Evolutionary conservation across 2,797 vertebrate genomes (phyloP).

Genomic region (Echiichthys vipera): DNA sequence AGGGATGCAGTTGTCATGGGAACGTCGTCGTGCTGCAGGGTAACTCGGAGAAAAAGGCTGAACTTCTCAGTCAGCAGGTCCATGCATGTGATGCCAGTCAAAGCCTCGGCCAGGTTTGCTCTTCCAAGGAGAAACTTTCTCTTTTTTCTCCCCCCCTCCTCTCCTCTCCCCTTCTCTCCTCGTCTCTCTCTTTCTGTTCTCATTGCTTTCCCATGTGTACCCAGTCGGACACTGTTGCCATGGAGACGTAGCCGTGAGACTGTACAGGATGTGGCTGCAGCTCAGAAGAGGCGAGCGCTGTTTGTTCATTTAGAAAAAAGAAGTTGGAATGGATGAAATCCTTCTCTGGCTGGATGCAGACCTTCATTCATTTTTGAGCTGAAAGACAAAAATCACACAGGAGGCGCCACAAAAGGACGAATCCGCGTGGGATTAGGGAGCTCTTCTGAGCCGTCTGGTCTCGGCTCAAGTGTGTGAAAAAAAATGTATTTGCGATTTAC

Average conservation of each 20-base stretch:
- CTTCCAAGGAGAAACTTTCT: constrained; percentile 46
- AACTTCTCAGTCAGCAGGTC: constrained; percentile 47
- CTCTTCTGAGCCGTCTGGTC: constrained; percentile 35
- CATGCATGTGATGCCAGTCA: constrained; percentile 31
- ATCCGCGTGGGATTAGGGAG: constrained; percentile 38
- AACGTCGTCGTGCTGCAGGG: constrained; percentile 35
- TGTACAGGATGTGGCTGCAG: constrained; percentile 58
- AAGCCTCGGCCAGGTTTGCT: constrained; percentile 39
- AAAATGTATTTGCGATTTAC: constrained; percentile 30
- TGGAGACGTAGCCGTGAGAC: constrained; percentile 65
- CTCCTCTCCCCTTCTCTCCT: no score
- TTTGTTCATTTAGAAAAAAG: constrained; percentile 65
- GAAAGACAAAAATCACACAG: constrained; percentile 55
- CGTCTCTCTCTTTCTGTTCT: constrained; percentile 32
- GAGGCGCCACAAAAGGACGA: constrained; percentile 36
- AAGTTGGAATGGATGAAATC: constrained; percentile 65
- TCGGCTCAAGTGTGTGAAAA: no score
- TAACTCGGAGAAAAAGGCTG: not conserved
- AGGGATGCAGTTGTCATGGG: constrained; percentile 68
- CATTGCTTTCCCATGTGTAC: constrained; percentile 46
- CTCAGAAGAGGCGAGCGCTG: constrained; percentile 56
- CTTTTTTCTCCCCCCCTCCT: not conserved
- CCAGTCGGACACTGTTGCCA: constrained; percentile 63
- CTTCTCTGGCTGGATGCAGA: constrained; percentile 49
- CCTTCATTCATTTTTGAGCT: constrained; percentile 51